Evolutionary conservation across 92 coral and sea anemone species (phyloP), one percentile per base, ranked within the genome.

Genomic region (Zoanthus solanderi): DNA sequence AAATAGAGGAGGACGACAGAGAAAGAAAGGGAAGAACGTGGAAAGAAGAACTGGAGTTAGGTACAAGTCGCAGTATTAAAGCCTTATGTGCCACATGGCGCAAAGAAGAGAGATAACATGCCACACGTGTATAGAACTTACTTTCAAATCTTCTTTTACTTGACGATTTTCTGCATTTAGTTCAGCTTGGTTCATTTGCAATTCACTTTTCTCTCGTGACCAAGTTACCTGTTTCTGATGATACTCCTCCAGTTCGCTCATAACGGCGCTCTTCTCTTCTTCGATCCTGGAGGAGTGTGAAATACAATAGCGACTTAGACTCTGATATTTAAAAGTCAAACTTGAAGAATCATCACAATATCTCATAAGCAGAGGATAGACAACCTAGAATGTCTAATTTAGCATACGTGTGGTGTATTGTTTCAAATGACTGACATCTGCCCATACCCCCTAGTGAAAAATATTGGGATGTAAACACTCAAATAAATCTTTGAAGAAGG

Each of bases 121-220:
- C 42, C 42, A 34, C 42, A 34, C 3, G 3, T 34, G 42, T 1
- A 34, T 3, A 34, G 42, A 34, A 34, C 63, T 66, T 28, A 75
- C 88, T 54, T 77, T 87, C 52, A 93, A 66, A 71, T 92, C 87
- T 17, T 50, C 47, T 79, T 90, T 90, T 42, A 94, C 85, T 81
- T 89, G 89, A 14, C 48, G 75, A 78, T 89, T 94, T 71, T 94
- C 98, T 58, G 98, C 94, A 47, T 84, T 83, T 52, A 94, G 89
- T 18, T 94, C 98, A 45, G 98, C 94, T 47, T 86, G 92, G 32
- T 92, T 81, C 95, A 94, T 89, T 76, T 87, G 78, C 76, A 94
- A 60, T 88, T 94, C 98, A 67, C 92, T 90, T 78, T 88, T 91
- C 58, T 94, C 92, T 23, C 86, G 52, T 66, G 72, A 28, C 94